Conservation (phyloP, 2,888 invertebrate species). For the Apodemia mormo region DNA sequence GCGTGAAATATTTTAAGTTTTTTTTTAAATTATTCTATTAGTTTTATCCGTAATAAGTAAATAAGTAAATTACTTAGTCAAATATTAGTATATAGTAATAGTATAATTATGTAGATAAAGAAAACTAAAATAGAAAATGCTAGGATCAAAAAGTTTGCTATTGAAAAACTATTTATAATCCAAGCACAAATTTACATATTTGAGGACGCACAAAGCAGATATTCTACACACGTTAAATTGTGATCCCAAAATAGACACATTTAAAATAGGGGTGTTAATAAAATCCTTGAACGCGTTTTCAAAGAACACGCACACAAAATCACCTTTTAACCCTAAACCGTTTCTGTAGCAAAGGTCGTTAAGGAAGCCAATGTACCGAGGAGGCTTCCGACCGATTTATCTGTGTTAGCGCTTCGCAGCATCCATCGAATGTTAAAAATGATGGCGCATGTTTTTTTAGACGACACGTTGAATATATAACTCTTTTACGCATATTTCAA, state of each 20-base stretch:
- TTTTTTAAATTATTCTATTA: no score
- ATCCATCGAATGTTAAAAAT: conserved; percentile 68
- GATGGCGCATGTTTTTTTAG: conserved; percentile 63
- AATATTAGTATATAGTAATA: no score
- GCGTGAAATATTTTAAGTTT: no score
- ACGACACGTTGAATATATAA: conserved; percentile 63
- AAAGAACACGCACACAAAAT: conserved; percentile 47
- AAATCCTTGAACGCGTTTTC: conserved; percentile 32
- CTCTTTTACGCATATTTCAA: conserved; percentile 73
- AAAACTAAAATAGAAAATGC: no score
- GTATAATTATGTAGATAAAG: no score
- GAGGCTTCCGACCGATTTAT: conserved; percentile 73
- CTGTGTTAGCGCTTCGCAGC: conserved; percentile 47
- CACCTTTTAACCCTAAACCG: conserved; percentile 73
- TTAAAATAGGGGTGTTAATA: conserved; percentile 20
- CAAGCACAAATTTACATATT: neutral
- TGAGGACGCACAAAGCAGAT: neutral
- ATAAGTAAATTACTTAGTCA: no score
- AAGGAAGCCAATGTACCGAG: conserved; percentile 74
- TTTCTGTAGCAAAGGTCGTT: conserved; percentile 70
- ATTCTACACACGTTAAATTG: neutral
- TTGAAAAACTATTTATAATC: no score
- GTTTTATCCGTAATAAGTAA: no score
- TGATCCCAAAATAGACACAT: neutral
- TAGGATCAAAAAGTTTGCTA: no score